These are phyloP conservation scores for Hypsibius dujardini DNA, from an alignment of 1,140 invertebrate genomes.

Conservation along the genomic window DNA sequence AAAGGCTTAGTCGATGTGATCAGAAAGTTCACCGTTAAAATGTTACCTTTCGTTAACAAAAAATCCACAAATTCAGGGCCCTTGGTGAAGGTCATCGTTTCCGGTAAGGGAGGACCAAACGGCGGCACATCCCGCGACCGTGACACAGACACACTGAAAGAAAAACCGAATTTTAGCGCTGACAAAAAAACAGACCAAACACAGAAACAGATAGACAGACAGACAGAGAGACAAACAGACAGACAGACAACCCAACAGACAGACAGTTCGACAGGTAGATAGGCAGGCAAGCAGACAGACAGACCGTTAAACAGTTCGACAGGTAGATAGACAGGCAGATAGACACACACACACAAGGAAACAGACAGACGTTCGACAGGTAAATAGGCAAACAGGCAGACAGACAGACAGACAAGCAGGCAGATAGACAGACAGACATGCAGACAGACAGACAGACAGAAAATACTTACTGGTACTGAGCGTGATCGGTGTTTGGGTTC, in stretches of 20 bases:
- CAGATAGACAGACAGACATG: too few relatives aligned
- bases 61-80: constrained; percentile 78
- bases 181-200: not conserved
- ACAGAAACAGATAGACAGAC: too few relatives aligned
- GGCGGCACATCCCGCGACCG: constrained; percentile 84
- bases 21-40: not conserved
- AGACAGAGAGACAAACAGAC: too few relatives aligned
- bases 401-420: too few relatives aligned
- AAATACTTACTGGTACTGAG: constrained; percentile 48
- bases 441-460: too few relatives aligned
- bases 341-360: constrained; percentile 17
- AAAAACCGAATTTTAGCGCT: constrained; percentile 19
- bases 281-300: too few relatives aligned
- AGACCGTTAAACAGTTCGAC: too few relatives aligned
- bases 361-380: constrained; percentile 16
- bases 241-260: too few relatives aligned
- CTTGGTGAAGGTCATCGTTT: constrained; percentile 64
- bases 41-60: constrained; percentile 62
- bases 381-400: too few relatives aligned
- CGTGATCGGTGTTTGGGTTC: constrained; percentile 75
- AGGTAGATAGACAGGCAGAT: too few relatives aligned
- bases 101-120: constrained; percentile 78
- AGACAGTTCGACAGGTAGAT: too few relatives aligned
- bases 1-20: too few relatives aligned
- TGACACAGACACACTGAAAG: constrained; percentile 61